A percentile compares a stretch with the other conserved stretches of the same genome.
Evolutionary conservation across 2,888 invertebrate genomes (phyloP).

Genomic region (Eristalis tenax): DNA sequence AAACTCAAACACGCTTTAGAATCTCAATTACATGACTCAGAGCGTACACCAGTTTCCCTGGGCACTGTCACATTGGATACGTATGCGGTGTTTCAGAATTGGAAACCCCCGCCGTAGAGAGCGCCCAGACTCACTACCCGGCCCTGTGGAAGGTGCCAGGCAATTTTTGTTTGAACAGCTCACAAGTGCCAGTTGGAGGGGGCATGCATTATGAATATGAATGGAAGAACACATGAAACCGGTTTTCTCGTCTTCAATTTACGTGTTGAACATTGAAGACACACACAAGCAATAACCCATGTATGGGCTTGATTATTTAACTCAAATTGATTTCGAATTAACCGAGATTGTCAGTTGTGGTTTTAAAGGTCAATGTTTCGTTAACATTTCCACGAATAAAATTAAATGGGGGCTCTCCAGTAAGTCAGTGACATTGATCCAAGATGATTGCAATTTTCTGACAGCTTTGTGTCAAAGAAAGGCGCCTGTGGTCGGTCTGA

Average conservation of each 20-base stretch:
- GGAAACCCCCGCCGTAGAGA: neutral
- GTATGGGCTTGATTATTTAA: neutral
- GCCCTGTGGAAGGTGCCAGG: neutral
- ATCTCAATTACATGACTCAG: neutral
- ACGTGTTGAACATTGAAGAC: neutral
- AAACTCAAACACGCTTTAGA: neutral
- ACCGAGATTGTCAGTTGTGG: neutral
- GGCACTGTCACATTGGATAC: too few species aligned
- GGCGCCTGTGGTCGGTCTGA: too few species aligned
- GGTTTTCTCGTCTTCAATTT: neutral
- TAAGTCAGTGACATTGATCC: too few species aligned
- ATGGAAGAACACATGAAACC: neutral
- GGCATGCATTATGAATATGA: neutral
- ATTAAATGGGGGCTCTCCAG: neutral
- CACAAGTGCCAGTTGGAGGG: neutral
- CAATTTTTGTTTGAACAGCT: neutral
- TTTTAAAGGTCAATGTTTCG: neutral
- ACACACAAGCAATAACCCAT: neutral
- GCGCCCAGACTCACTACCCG: neutral
- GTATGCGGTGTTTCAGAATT: neutral
- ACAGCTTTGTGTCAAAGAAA: too few species aligned
- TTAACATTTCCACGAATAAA: neutral
- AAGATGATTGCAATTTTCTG: too few species aligned
- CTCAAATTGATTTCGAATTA: neutral
- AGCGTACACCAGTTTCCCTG: neutral